Evolutionary conservation across 2,888 invertebrate species (phyloP).

Genomic region (Caenorhabditis wallacei): DNA sequence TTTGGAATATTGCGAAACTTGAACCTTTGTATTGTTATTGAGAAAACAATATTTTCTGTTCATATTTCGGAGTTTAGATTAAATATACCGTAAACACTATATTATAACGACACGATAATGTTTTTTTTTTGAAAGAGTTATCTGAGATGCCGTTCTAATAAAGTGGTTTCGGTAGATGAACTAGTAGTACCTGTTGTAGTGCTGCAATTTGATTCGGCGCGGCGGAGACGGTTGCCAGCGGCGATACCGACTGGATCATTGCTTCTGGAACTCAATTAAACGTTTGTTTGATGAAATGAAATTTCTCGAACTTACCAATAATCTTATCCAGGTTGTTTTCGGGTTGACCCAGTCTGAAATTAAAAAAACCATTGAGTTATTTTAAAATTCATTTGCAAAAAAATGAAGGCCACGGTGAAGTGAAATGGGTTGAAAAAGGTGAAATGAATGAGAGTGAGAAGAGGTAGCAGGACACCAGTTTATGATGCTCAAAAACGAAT

Average conservation of each 20-base stretch:
- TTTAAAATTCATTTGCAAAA: not conserved
- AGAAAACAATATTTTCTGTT: too few relatives aligned
- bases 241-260: constrained; percentile 52
- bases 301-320: constrained; percentile 21
- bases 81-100: too few relatives aligned
- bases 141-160: too few relatives aligned
- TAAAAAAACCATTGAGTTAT: not conserved
- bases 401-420: not conserved
- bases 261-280: constrained; percentile 49
- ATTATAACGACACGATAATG: too few relatives aligned
- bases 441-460: constrained; percentile 2
- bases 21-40: too few relatives aligned
- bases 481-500: constrained; percentile 38
- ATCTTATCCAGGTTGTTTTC: constrained; percentile 37
- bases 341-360: constrained; percentile 55
- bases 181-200: constrained; percentile 35
- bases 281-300: not conserved
- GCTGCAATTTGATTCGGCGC: constrained; percentile 42
- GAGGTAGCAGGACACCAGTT: not conserved
- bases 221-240: constrained; percentile 29
- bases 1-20: too few relatives aligned
- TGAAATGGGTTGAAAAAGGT: not conserved
- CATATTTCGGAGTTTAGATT: too few relatives aligned
- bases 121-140: too few relatives aligned
- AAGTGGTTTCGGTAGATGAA: not conserved